Base-by-base conservation (phyloP, 2,888 invertebrate genomes). In the Lasioglossum zephyrum region DNA sequence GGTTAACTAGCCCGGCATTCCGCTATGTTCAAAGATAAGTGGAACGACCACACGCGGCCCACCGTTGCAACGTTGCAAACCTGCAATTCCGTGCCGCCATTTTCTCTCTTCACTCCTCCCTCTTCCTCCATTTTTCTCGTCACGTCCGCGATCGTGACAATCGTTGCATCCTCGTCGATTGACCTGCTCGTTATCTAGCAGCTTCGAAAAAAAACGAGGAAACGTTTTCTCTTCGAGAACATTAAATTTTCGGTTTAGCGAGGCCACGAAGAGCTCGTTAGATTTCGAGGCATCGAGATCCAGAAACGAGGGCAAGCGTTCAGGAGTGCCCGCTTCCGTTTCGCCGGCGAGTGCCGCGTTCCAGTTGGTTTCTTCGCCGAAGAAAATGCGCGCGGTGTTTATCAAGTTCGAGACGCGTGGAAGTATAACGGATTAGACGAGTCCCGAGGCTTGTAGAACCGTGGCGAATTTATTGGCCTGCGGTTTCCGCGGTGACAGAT, bases 1-100 rank as follows among this genome's bases (percentile, higher is more conserved):
- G 90, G 92, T 92, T 92, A 93, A 91, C 92, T 91, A 92, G 89
- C 85, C 91, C 82, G 73, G 87, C 90, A 92, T 92, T 93, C 91
- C 91, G 90, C 92, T 92, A 91, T 89, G 89, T 90, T 81, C 86
- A 77, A 81, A 90, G 91, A 92, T 92, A 93, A 93, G 92, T 93
- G 90, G 92, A 92, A 93, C 93, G 90, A 78, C 86, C 86, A 77
- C 88, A 76, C 70, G 22, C 69, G 39, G 69, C 22, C 39, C 69
- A 9, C 39, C 39, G 36, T 74, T 82, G 69, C 85, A 77, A 85
- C 73, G 81, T 70, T 69, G 70, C 57, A 31, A 70, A 66, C 31
- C 77, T 73, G 73, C 31, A 47, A 73, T 70, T 70, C 70, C 60
- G 26, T 26, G 60, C 60, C 60, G 26, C 26, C 60, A 60, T 60